Evolutionary conservation across 2,888 invertebrate genomes (phyloP), one percentile per base, ranked within the genome.

Genomic region (Apoderus coryli): DNA sequence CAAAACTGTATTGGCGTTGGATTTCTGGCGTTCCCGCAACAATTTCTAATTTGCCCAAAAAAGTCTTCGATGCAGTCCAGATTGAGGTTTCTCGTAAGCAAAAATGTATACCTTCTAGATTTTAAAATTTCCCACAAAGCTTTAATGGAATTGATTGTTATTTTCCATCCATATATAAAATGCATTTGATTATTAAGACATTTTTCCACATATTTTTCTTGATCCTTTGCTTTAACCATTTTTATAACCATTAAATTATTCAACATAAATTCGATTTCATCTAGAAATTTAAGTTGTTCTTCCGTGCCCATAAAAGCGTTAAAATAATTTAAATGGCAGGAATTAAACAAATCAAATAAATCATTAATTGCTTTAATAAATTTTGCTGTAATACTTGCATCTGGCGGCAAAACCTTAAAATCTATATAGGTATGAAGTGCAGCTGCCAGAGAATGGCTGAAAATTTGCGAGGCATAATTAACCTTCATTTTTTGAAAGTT

Each of bases 41-140:
- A 25, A 16, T 38, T 34, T 26, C 33, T 29, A 13, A 44, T 36
- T 27, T 31, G 29, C 2, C 43, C 44, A 35, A 45, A 44, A 33
- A 39, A 41, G 26, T 43, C 41, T 25, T 26, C 31, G 14, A 31
- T 10, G 13, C 7, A 31, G 9, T 26, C 31, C 9, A 25, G 25
- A 7, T 16, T 22, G n/a, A 29, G 10, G 10, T 29, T 29, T 5
- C 22, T 10, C 4, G 22, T 29, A 9, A 13, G 11, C 10, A 29
- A 11, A 10, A 11, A 29, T 22, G 10, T 4, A 12, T 29, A 29
- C 6, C 22, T 12, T n/a, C 12, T 29, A 4, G 3, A 6, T 22
- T 29, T 23, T 22, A 29, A 22, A 10, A 12, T 29, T 10, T 19
- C 10, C 29, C 29, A 29, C 22, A 29, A 29, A 3, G 4, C 22